These are phyloP conservation scores for Volucella zonaria DNA, from an alignment of 2,888 invertebrate species.

Conservation along the genomic window DNA sequence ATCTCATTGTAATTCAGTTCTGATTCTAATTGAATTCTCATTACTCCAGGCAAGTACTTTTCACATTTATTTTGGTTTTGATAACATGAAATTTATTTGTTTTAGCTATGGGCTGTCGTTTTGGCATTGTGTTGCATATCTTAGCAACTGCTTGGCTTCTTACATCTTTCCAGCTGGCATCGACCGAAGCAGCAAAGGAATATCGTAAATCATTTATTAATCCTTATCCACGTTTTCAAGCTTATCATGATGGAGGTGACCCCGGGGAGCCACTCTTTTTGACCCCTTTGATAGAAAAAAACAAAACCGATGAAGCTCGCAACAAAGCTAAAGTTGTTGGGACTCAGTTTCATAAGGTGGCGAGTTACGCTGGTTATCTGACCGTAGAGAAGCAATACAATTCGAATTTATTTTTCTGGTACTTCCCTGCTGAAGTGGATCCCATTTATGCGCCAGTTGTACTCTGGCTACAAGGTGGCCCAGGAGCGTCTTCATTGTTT, in stretches of 20 bases:
- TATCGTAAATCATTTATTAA: slow-evolving; percentile 80
- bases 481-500: slow-evolving; percentile 90
- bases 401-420: slow-evolving; percentile 96
- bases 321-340: slow-evolving; percentile 79
- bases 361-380: slow-evolving; percentile 87
- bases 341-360: slow-evolving; percentile 80
- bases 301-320: slow-evolving; percentile 81
- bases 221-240: slow-evolving; percentile 80
- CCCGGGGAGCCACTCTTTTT: slow-evolving; percentile 83
- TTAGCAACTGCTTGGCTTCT: slow-evolving; percentile 7
- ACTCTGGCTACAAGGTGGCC: slow-evolving; percentile 94
- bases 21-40: too few species aligned
- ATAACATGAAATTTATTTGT: neutral
- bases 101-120: slow-evolving; percentile 13
- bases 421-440: slow-evolving; percentile 88
- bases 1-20: too few species aligned
- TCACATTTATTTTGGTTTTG: neutral
- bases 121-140: neutral
- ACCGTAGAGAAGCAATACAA: slow-evolving; percentile 90
- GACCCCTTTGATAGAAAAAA: slow-evolving; percentile 79
- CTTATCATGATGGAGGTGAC: slow-evolving; percentile 79
- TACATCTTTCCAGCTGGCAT: slow-evolving; percentile 14
- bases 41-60: neutral
- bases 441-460: slow-evolving; percentile 87
- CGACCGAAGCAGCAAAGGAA: slow-evolving; percentile 13